Base-by-base conservation (phyloP, 92 coral and sea anemone species). In the Meandrina meandrites region DNA sequence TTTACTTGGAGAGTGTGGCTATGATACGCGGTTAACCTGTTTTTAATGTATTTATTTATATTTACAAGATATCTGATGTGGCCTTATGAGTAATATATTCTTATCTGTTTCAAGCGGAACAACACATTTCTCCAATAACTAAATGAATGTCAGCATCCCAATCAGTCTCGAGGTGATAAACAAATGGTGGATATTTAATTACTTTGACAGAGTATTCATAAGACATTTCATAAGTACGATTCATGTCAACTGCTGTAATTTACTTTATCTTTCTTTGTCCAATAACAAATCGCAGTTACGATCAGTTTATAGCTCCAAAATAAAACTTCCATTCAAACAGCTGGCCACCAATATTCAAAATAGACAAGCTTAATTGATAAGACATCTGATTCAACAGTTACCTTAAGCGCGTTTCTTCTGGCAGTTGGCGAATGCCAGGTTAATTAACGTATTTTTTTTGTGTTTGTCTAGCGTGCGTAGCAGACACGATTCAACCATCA, bases 51-150 rank as follows among this genome's bases (percentile, higher is more conserved):
- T 37, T 18, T 35, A 1, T 19, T 34, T 0, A 72, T 35, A 36
- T 36, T 73, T 21, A 19, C 78, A 37, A 73, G n/a, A 40, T 9
- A 28, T 6, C 76, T 34, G 21, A 32, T 18, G 19, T 35, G 8
- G 22, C 22, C 1, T 22, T 2, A 73, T 8, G 24, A 73, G 13
- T 17, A 6, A 48, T 71, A 31, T 22, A 73, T 18, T 73, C 50
- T 37, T 73, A 73, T 73, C 51, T 73, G 13, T 37, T 35, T 16
- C 15, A 73, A 73, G 78, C 48, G 78, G 13, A 73, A 34, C 51
- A 73, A 36, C 48, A 40, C 14, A 17, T 73, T 73, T 73, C 45
- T 73, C 27, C 47, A 72, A 36, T 73, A 73, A 73, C 78, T 73
- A 37, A 73, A 21, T 73, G 17, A 34, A 36, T 73, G 27, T 73